Percentiles rank a stretch among this genome's conserved stretches.
Conservation (phyloP, 2,888 invertebrate species). For the Eudasyphora cyanicolor region DNA sequence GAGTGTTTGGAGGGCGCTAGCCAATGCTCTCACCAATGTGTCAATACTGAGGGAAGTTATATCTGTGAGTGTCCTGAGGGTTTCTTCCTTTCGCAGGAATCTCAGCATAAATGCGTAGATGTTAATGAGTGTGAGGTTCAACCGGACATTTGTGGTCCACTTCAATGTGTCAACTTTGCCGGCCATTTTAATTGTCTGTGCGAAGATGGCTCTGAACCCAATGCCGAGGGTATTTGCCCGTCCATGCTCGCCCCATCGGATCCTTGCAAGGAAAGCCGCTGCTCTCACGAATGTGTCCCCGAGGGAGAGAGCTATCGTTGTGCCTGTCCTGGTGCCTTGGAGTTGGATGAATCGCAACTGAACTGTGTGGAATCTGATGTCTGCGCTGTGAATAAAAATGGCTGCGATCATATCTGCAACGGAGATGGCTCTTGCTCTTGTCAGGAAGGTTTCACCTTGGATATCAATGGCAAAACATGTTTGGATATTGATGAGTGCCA, state of each 20-base stretch:
- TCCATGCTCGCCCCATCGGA: conserved; percentile 73
- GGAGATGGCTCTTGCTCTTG: conserved; percentile 78
- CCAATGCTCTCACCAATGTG: conserved; percentile 82
- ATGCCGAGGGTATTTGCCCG: conserved; percentile 72
- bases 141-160: conserved; percentile 71
- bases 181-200: conserved; percentile 82
- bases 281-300: conserved; percentile 82
- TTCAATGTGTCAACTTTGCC: conserved; percentile 80
- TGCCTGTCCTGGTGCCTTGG: conserved; percentile 78
- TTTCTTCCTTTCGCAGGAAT: conserved; percentile 68
- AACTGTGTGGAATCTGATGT: conserved; percentile 78
- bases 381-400: conserved; percentile 82
- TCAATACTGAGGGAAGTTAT: conserved; percentile 81
- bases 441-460: conserved; percentile 74
- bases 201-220: conserved; percentile 79
- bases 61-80: conserved; percentile 81
- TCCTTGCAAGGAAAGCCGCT: conserved; percentile 81
- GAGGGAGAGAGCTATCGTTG: conserved; percentile 80
- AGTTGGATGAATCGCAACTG: conserved; percentile 79
- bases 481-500: conserved; percentile 82
- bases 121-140: conserved; percentile 81
- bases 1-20: conserved; percentile 80
- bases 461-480: conserved; percentile 80
- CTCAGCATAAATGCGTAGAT: conserved; percentile 76
- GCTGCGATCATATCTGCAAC: conserved; percentile 84